These are phyloP conservation scores for Drosophila atripex DNA, from an alignment of 2,888 invertebrate species.

Conservation along the genomic window DNA sequence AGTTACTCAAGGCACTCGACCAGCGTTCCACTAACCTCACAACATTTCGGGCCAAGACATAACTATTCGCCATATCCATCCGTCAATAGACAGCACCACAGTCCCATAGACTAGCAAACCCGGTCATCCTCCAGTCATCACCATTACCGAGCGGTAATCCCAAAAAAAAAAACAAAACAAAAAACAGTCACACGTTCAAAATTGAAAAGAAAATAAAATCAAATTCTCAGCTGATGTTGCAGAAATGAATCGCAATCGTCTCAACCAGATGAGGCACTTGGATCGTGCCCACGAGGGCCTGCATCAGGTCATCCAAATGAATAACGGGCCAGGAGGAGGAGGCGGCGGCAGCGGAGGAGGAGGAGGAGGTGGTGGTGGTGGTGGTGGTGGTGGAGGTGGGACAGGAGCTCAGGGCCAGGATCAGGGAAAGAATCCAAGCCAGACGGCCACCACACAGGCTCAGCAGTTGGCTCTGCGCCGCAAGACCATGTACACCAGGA, in stretches of 20 bases:
- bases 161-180: no score
- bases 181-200: background rate
- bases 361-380: background rate
- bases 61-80: conserved; percentile 21
- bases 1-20: conserved; percentile 13
- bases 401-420: background rate
- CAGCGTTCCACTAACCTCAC: conserved; percentile 11
- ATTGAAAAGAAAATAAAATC: background rate
- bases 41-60: background rate
- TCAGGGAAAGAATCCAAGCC: background rate
- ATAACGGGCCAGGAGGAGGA: background rate
- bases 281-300: conserved; percentile 44
- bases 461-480: conserved; percentile 25
- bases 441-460: background rate
- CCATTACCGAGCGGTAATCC: background rate
- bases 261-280: conserved; percentile 21
- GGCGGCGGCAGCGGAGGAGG: background rate
- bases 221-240: background rate
- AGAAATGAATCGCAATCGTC: conserved; percentile 53
- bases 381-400: no score
- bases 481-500: conserved; percentile 38
- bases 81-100: background rate
- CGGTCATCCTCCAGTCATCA: background rate
- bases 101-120: background rate
- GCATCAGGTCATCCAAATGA: conserved; percentile 37